phyloP scores from a whole-genome alignment of 2,113 vertebrate species.

The Alces alces region DNA sequence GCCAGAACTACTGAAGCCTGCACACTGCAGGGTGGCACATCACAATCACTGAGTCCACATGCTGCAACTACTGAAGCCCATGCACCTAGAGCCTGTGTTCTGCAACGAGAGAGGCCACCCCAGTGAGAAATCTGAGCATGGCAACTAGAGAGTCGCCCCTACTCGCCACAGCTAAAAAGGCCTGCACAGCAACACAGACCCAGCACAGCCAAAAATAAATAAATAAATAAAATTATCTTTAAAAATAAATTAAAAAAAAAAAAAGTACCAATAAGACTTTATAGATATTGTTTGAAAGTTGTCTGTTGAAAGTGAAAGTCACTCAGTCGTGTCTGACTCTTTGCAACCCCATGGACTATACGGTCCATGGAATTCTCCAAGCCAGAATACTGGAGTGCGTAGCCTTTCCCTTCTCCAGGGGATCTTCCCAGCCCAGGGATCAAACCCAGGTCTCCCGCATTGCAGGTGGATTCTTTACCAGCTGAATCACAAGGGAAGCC shows the following conservation, averaged over 20 bases:
- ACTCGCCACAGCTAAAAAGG: not conserved
- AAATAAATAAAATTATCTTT: not conserved
- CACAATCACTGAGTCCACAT: not conserved
- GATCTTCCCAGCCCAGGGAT: not conserved
- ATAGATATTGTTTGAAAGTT: not conserved
- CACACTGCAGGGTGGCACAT: not conserved
- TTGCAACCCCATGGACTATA: not conserved
- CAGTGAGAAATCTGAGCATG: not conserved
- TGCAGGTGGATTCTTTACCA: not conserved
- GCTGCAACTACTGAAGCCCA: not conserved
- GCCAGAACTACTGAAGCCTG: not conserved
- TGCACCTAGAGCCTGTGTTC: not conserved
- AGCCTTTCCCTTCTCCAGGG: not conserved
- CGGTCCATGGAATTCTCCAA: not conserved
- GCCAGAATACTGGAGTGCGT: not conserved
- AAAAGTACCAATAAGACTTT: not conserved
- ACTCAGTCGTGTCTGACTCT: not conserved
- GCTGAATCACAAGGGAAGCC: not conserved
- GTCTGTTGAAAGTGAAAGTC: not conserved
- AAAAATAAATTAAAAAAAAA: not conserved
- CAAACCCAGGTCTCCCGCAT: not conserved
- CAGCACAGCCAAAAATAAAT: not conserved
- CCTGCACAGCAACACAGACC: not conserved
- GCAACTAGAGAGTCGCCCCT: not conserved
- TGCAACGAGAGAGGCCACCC: not conserved